phyloP scores from a whole-genome alignment of 2,888 invertebrate species.

The Nudaria mundana region DNA sequence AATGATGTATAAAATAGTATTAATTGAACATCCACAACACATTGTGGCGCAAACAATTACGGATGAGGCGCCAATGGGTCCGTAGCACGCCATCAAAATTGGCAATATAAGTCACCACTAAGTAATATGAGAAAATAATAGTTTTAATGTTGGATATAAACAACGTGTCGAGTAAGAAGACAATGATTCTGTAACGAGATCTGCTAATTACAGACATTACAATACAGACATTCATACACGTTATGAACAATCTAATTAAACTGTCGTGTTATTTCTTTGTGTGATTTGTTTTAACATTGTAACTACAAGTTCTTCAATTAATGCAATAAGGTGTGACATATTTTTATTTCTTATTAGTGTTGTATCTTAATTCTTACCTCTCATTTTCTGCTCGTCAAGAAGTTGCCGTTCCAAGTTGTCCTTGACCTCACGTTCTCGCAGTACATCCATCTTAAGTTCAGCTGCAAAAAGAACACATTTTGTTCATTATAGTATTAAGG shows the following conservation, averaged over 20 bases:
- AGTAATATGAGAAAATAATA: conserved; percentile 70
- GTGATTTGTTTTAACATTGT: conserved; percentile 30
- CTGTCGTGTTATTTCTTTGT: conserved; percentile 54
- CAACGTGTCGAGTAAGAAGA: conserved; percentile 66
- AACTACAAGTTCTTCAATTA: conserved; percentile 15
- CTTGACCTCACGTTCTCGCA: conserved; percentile 95
- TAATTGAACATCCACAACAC: conserved; percentile 58
- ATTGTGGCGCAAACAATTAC: conserved; percentile 59
- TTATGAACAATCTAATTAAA: too few species aligned
- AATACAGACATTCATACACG: conserved; percentile 53
- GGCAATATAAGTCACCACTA: conserved; percentile 51
- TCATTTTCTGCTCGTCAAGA: conserved; percentile 95
- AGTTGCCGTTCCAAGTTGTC: conserved; percentile 97
- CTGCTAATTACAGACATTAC: conserved; percentile 73
- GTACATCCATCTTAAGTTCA: conserved; percentile 97
- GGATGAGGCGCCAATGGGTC: conserved; percentile 58
- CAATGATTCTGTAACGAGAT: conserved; percentile 75
- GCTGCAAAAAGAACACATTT: conserved; percentile 89
- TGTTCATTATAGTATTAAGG: too few species aligned
- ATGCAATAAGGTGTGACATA: too few species aligned
- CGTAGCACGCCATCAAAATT: conserved; percentile 65
- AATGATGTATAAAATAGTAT: conserved; percentile 60
- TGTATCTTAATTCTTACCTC: conserved; percentile 95
- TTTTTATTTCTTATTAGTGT: neutral
- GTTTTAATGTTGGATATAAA: conserved; percentile 75